A percentile compares a stretch with the other conserved stretches of the same genome.
phyloP scores from a whole-genome alignment of 2,888 invertebrate genomes.

The Pherbina coryleti region DNA sequence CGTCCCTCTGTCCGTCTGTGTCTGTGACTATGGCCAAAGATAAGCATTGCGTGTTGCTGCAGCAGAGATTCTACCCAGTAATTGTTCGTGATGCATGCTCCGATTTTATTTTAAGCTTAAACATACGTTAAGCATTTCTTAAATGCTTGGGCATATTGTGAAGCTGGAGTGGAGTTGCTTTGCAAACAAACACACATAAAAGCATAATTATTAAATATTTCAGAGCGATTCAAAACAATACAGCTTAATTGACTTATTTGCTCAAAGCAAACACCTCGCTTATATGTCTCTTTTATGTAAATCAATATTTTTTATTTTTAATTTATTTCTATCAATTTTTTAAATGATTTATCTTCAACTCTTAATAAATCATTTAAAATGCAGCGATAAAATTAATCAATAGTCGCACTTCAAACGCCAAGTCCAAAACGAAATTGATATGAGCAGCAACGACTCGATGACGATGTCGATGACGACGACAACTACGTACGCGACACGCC shows the following conservation, averaged over 20 bases:
- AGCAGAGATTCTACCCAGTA: background rate
- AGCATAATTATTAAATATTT: too few species aligned
- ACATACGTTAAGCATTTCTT: slow-evolving; percentile 8
- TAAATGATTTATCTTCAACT: slow-evolving; percentile 34
- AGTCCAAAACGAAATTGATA: slow-evolving; percentile 20
- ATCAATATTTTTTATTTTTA: background rate
- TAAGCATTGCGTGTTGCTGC: background rate
- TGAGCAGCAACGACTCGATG: background rate
- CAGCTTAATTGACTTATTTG: background rate
- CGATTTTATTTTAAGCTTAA: background rate
- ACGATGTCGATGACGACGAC: background rate
- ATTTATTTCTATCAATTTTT: background rate
- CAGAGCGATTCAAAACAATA: background rate
- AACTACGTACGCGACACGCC: slow-evolving; percentile 10
- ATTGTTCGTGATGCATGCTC: slow-evolving; percentile 14
- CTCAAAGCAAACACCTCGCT: background rate
- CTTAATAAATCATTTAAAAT: slow-evolving; percentile 37
- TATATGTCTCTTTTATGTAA: background rate
- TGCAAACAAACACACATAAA: too few species aligned
- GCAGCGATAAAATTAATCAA: slow-evolving; percentile 37
- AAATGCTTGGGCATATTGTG: background rate
- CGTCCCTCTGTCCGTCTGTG: background rate
- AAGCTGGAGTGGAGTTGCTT: background rate
- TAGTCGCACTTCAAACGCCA: slow-evolving; percentile 28
- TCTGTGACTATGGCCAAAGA: too few species aligned